Base-by-base conservation (phyloP, 1,140 invertebrate species). In the Adelges cooleyi region DNA sequence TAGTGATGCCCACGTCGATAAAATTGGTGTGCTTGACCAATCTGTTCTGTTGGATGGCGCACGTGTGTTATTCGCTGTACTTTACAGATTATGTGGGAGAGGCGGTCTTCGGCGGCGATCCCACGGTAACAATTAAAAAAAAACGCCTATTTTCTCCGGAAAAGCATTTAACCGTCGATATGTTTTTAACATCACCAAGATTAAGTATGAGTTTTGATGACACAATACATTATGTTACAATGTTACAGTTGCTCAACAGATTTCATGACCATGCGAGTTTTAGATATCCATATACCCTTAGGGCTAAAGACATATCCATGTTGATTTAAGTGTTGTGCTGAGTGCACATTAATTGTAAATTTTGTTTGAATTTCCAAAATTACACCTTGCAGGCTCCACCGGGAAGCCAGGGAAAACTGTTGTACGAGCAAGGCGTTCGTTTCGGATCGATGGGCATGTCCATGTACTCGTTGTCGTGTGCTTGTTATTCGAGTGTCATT, bases 41-140 rank as follows among this genome's bases (percentile, higher is more conserved):
- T 78, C 79, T 96, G 0, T 96, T 96, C 74, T 95, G 91, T 72
- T 97, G 94, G 95, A 96, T 95, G 91, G 90, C 92, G 0, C 87
- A 97, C 65, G 91, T 97, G 2, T 95, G 92, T 74, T 98, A 97
- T 72, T 96, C 93, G 0, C 77, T 98, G 0, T 97, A 96, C 75
- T 97, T 97, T 73, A 97, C 95, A 0, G 93, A 97, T 76, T 98
- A 95, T 74, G 93, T 97, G 6, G 95, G 92, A 0, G 92, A 97
- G 77, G 85, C 90, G 27, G 91, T 97, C n/a, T 97, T 89, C 73
- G 80, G 82, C n/a, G 92, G 92, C 0, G 82, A 94, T 80, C 93
- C 92, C 22, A 84, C 82, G 73, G 86, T 87, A 73, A 78, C 76
- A 75, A 46, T 40, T 25, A 8, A 67, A 33, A 54, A n/a, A n/a